These are phyloP conservation scores for Sceloporus tristichus DNA, from an alignment of 2,113 vertebrate genomes.

Conservation along the genomic window DNA sequence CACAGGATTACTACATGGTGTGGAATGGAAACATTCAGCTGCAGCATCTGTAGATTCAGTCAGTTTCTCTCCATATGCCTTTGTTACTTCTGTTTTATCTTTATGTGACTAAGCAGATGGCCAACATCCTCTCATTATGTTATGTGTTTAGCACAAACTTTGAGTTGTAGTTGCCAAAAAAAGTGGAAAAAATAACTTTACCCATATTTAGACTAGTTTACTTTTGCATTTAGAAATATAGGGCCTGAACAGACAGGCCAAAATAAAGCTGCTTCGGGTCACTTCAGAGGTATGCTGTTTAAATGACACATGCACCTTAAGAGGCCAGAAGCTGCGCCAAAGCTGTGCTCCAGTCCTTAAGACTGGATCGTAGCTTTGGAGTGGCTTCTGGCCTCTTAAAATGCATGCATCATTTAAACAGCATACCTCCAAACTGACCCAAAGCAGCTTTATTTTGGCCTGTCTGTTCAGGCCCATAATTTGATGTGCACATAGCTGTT, in stretches of 20 bases:
- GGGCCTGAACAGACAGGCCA: too few relatives aligned
- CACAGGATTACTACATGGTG: neutral
- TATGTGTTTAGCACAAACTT: neutral
- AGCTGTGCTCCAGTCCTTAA: too few relatives aligned
- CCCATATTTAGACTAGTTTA: neutral
- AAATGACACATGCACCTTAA: too few relatives aligned
- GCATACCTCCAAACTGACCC: too few relatives aligned
- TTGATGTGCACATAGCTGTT: neutral
- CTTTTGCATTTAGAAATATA: neutral
- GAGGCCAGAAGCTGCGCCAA: too few relatives aligned
- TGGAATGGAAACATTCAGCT: slow-evolving; percentile 17
- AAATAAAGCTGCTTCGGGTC: too few relatives aligned
- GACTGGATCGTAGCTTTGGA: too few relatives aligned
- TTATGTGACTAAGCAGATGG: neutral
- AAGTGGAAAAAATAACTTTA: neutral
- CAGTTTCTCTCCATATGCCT: too few relatives aligned
- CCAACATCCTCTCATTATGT: neutral
- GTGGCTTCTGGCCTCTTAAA: too few relatives aligned
- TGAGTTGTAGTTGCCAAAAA: neutral
- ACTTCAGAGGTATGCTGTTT: too few relatives aligned
- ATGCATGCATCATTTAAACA: too few relatives aligned
- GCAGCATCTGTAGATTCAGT: neutral
- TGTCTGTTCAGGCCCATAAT: neutral
- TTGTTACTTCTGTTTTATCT: slow-evolving; percentile 13
- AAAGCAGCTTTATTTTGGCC: neutral